These are phyloP conservation scores for Edolisoma coerulescens DNA, from an alignment of 2,113 vertebrate species.

Conservation along the genomic window DNA sequence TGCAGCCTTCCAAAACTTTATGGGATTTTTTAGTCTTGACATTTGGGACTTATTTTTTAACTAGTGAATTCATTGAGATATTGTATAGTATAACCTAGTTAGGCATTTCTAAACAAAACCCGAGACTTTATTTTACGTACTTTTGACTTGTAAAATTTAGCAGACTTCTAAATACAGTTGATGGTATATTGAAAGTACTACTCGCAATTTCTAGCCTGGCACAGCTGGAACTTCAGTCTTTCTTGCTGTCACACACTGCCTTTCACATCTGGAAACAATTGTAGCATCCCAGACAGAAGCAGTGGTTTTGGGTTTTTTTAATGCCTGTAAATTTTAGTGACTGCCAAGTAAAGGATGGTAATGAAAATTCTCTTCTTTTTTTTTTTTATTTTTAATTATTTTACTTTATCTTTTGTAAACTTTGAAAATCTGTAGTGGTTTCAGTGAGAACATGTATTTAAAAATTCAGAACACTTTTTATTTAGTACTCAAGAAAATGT, in stretches of 20 bases:
- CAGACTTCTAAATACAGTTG: neutral
- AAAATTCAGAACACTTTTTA: neutral
- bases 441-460: neutral
- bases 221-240: neutral
- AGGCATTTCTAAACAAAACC: neutral
- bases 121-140: neutral
- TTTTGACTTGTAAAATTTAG: neutral
- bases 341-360: neutral
- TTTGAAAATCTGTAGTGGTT: neutral
- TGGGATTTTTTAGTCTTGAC: neutral
- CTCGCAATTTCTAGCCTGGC: neutral
- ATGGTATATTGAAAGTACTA: neutral
- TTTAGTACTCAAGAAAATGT: neutral
- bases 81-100: neutral
- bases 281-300: slow-evolving; percentile 12
- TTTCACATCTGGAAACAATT: slow-evolving; percentile 45
- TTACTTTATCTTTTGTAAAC: neutral
- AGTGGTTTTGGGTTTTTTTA: neutral
- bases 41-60: neutral
- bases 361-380: neutral
- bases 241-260: neutral
- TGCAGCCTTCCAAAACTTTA: neutral
- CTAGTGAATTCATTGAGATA: neutral
- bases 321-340: slow-evolving; percentile 21
- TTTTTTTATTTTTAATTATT: neutral